phyloP scores from a whole-genome alignment of 2,888 invertebrate genomes.

The Andricus quercusramuli region DNA sequence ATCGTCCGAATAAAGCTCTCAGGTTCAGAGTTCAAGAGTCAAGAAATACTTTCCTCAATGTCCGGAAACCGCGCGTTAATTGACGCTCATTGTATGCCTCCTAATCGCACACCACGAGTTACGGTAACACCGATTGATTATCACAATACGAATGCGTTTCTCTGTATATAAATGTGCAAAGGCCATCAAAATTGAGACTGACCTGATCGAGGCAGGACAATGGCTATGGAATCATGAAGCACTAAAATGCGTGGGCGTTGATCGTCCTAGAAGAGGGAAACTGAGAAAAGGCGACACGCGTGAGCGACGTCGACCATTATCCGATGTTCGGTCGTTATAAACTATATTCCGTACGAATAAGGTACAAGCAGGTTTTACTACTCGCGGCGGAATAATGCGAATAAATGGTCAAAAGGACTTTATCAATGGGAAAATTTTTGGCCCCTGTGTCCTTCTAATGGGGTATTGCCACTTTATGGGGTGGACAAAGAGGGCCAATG shows the following conservation, averaged over 20 bases:
- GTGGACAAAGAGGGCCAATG: conserved; percentile 53
- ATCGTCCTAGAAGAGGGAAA: conserved; percentile 54
- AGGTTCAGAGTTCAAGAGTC: conserved; percentile 31
- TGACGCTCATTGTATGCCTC: conserved; percentile 48
- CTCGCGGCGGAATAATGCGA: conserved; percentile 50
- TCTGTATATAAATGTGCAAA: conserved; percentile 25
- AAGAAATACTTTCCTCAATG: conserved; percentile 10
- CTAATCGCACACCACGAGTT: conserved; percentile 54
- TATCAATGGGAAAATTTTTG: conserved; percentile 71
- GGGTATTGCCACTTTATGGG: conserved; percentile 58
- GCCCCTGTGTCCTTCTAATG: conserved; percentile 66
- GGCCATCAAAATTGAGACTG: conserved; percentile 30
- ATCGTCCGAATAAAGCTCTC: conserved; percentile 30
- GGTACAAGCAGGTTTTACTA: conserved; percentile 41
- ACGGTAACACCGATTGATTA: conserved; percentile 33
- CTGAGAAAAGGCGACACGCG: conserved; percentile 56
- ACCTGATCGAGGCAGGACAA: conserved; percentile 54
- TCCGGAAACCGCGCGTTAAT: conserved; percentile 49
- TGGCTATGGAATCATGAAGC: conserved; percentile 60
- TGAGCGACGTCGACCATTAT: conserved; percentile 51
- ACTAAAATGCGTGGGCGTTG: conserved; percentile 62
- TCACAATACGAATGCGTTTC: conserved; percentile 38
- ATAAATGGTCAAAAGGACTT: conserved; percentile 67
- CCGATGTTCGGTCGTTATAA: conserved; percentile 55
- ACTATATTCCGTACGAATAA: conserved; percentile 40